Conservation (phyloP, 2,113 vertebrate species). For the Neolamprologus kungweensis region DNA sequence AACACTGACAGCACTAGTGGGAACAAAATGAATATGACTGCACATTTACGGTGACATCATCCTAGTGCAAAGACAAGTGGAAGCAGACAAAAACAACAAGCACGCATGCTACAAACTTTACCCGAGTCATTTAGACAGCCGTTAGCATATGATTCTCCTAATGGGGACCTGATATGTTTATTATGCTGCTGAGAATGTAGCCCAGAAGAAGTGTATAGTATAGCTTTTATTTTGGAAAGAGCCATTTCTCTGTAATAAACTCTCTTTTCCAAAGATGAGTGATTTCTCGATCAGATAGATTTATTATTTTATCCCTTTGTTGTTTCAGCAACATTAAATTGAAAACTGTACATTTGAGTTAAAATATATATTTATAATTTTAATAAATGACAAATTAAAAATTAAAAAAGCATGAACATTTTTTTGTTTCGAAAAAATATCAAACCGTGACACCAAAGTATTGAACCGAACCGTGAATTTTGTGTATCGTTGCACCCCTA, state of each 20-base stretch:
- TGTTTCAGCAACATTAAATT: background rate
- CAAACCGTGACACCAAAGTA: background rate
- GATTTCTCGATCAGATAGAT: background rate
- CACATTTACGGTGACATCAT: accelerated
- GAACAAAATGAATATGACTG: too few species aligned
- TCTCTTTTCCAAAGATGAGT: background rate
- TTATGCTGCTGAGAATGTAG: too few species aligned
- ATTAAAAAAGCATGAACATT: background rate
- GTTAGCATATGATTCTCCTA: too few species aligned
- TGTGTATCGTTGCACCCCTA: background rate
- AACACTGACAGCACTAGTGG: too few species aligned
- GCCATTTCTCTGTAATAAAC: background rate
- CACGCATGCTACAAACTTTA: too few species aligned
- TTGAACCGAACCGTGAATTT: background rate
- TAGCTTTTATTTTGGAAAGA: background rate
- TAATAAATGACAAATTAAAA: background rate
- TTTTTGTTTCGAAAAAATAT: background rate
- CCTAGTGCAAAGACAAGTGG: too few species aligned
- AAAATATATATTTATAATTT: background rate
- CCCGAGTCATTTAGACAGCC: too few species aligned
- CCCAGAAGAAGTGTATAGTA: background rate
- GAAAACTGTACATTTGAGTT: accelerated
- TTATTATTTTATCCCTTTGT: background rate
- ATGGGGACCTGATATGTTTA: too few species aligned
- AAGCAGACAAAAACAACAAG: too few species aligned